A percentile compares a stretch with the other conserved stretches of the same genome.
Conservation (phyloP, 2,888 invertebrate species). For the Anthoptus insignis region DNA sequence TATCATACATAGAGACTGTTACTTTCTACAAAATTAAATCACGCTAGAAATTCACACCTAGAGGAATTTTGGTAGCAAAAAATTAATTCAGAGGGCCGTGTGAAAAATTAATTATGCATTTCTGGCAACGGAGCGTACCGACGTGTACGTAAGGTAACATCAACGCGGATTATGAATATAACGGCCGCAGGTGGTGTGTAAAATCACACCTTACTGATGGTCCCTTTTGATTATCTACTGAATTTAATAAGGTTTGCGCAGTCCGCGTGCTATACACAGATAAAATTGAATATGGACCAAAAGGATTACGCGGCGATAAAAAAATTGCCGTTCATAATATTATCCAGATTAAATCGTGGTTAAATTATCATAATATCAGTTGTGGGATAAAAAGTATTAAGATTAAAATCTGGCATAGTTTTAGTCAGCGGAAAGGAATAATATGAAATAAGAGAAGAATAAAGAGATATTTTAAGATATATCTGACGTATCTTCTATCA, state of each 20-base stretch:
- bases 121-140: conserved; percentile 25
- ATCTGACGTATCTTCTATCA: too few species aligned
- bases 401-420: too few species aligned
- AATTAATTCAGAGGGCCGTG: conserved; percentile 55
- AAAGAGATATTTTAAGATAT: too few species aligned
- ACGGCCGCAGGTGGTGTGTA: background rate
- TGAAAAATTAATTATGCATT: conserved; percentile 59
- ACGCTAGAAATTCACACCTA: conserved; percentile 20
- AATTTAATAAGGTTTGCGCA: background rate
- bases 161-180: conserved; percentile 44
- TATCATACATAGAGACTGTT: too few species aligned
- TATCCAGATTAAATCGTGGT: background rate
- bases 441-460: too few species aligned
- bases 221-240: background rate
- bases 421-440: too few species aligned
- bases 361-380: too few species aligned
- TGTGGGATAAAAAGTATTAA: too few species aligned
- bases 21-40: background rate
- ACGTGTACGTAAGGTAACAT: conserved; percentile 32
- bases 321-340: too few species aligned
- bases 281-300: background rate
- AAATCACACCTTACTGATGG: background rate
- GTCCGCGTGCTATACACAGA: background rate
- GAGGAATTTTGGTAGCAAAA: conserved; percentile 51
- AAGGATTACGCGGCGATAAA: too few species aligned